Evolutionary conservation across 2,888 invertebrate genomes (phyloP).

Genomic region (Meghimatium bilineatum): DNA sequence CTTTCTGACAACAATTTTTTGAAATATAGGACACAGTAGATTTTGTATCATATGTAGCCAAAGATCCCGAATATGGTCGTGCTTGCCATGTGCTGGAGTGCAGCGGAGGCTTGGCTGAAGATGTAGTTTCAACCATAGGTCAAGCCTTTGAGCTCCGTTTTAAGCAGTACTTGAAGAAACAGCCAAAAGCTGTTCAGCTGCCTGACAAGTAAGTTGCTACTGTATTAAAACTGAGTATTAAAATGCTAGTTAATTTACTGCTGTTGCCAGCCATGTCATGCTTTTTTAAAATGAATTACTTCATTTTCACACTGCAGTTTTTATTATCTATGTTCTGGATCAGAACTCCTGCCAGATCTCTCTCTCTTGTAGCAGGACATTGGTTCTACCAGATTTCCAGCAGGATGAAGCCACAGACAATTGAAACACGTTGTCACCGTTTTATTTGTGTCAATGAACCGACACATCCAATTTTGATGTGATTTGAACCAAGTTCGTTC

Average conservation of each 20-base stretch:
- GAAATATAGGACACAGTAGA: slow-evolving; percentile 96
- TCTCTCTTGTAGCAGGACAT: too few species aligned
- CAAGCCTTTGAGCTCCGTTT: slow-evolving; percentile 97
- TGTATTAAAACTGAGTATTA: too few species aligned
- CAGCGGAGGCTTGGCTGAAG: slow-evolving; percentile 89
- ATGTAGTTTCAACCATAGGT: slow-evolving; percentile 97
- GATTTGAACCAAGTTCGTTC: too few species aligned
- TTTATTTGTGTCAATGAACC: too few species aligned
- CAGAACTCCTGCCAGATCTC: too few species aligned
- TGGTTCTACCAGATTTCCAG: too few species aligned
- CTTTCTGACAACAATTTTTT: slow-evolving; percentile 36
- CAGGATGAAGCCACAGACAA: too few species aligned
- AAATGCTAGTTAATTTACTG: not conserved
- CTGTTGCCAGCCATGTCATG: not conserved
- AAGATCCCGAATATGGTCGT: slow-evolving; percentile 82
- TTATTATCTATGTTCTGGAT: too few species aligned
- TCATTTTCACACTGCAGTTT: not conserved
- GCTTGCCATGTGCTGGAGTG: slow-evolving; percentile 96
- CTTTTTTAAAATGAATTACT: too few species aligned
- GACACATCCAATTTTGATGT: too few species aligned
- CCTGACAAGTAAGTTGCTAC: slow-evolving; percentile 68
- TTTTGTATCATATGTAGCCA: slow-evolving; percentile 98
- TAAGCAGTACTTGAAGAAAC: slow-evolving; percentile 82
- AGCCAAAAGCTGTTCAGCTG: slow-evolving; percentile 69
- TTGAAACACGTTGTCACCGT: too few species aligned